These are phyloP conservation scores for Daboia siamensis DNA, from an alignment of 2,113 vertebrate species.

Conservation along the genomic window DNA sequence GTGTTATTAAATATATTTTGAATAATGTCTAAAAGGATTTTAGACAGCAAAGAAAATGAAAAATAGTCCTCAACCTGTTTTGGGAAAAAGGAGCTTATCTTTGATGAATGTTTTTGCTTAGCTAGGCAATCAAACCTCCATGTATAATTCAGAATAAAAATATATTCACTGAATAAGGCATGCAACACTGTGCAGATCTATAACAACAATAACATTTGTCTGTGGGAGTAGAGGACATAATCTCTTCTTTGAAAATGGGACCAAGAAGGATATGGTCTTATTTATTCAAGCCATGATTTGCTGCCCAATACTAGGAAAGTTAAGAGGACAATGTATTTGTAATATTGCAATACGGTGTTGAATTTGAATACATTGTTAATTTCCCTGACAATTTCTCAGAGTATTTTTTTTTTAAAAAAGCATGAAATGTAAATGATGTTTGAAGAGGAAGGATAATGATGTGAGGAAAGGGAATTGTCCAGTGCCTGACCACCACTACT, in stretches of 20 bases:
- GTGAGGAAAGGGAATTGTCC: accelerated
- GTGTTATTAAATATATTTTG: conserved; percentile 49
- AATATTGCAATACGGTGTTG: background rate
- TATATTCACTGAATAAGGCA: background rate
- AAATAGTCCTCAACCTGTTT: conserved; percentile 37
- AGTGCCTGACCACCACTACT: background rate
- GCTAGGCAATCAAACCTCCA: conserved; percentile 1
- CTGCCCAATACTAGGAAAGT: background rate
- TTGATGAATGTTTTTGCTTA: background rate
- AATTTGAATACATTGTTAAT: background rate
- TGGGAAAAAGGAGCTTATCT: background rate
- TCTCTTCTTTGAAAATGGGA: background rate
- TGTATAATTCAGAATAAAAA: background rate
- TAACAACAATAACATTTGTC: background rate
- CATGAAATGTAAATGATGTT: background rate
- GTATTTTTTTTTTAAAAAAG: background rate
- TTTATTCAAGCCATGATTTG: background rate
- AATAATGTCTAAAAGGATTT: conserved; percentile 56
- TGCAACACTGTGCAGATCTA: background rate
- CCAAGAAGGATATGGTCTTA: background rate
- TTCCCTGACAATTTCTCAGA: background rate
- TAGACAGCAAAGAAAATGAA: conserved; percentile 53
- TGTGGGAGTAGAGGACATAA: background rate
- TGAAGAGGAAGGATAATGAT: background rate
- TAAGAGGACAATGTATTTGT: background rate